Percentiles rank a stretch among this genome's conserved stretches.
Conservation (phyloP, 2,888 invertebrate species). For the Schizaphis graminum region DNA sequence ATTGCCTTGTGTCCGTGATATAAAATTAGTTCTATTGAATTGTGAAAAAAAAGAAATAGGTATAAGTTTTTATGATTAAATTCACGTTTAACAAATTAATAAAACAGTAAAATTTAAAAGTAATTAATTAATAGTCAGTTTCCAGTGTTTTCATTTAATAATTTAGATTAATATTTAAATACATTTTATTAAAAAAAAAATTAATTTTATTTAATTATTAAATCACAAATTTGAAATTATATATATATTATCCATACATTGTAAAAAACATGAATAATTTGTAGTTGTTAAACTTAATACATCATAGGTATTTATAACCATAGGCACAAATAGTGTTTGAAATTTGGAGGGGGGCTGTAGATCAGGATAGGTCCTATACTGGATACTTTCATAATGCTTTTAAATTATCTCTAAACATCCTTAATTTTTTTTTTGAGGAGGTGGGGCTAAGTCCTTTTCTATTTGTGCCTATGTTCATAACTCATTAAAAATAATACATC, state of each 20-base stretch:
- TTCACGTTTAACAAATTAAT: too few species aligned
- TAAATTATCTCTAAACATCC: too few species aligned
- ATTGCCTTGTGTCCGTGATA: neutral
- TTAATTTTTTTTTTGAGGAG: too few species aligned
- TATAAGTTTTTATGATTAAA: neutral
- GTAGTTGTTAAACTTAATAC: neutral
- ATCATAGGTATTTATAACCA: neutral
- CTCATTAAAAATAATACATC: neutral
- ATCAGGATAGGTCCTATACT: too few species aligned
- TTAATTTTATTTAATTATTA: neutral
- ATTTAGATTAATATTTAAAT: neutral
- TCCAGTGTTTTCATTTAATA: neutral
- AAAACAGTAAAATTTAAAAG: neutral
- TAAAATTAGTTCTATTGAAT: neutral
- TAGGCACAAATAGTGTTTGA: too few species aligned
- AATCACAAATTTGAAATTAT: neutral
- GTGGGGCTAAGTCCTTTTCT: too few species aligned
- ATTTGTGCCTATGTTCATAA: neutral
- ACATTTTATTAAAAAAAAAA: neutral
- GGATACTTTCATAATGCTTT: too few species aligned
- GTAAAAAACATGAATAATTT: neutral
- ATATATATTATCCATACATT: neutral
- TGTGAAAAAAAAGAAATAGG: neutral
- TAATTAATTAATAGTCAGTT: neutral
- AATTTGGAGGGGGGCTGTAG: too few species aligned